A percentile compares a stretch with the other conserved stretches of the same genome.
These are phyloP conservation scores for Agriopis marginaria DNA, from an alignment of 2,888 invertebrate species.

Conservation along the genomic window DNA sequence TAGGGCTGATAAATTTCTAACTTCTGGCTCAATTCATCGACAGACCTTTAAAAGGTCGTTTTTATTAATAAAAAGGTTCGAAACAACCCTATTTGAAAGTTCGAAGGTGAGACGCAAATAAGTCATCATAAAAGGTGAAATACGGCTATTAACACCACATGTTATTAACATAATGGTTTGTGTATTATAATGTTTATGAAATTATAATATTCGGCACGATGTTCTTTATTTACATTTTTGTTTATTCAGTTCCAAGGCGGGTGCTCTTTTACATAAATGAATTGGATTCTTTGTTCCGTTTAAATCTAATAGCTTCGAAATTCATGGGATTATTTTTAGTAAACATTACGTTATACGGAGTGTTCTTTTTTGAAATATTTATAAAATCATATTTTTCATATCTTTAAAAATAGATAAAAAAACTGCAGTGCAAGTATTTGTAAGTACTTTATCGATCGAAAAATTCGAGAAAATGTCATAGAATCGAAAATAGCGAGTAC, in stretches of 20 bases:
- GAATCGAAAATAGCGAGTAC: too few relatives aligned
- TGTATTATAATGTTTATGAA: constrained; percentile 14
- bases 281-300: constrained; percentile 6
- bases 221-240: constrained; percentile 20
- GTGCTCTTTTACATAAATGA: constrained; percentile 11
- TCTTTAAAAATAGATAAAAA: too few relatives aligned
- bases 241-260: constrained; percentile 6
- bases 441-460: too few relatives aligned
- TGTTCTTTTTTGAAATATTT: too few relatives aligned
- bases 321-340: background rate
- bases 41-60: constrained; percentile 16
- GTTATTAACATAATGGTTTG: constrained; percentile 28
- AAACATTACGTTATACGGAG: too few relatives aligned
- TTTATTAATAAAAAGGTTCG: constrained; percentile 18
- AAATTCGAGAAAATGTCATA: too few relatives aligned
- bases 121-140: constrained; percentile 19
- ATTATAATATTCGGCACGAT: constrained; percentile 23
- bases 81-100: constrained; percentile 19
- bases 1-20: constrained; percentile 5
- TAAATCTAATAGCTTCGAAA: background rate
- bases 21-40: constrained; percentile 5
- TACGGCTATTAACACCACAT: constrained; percentile 18
- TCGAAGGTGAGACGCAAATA: constrained; percentile 8
- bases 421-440: too few relatives aligned
- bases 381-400: too few relatives aligned